Evolutionary conservation across 37 sponge, comb jelly and placozoan genomes (phyloP).

Genomic region (Diacarnus erythraeanus): DNA sequence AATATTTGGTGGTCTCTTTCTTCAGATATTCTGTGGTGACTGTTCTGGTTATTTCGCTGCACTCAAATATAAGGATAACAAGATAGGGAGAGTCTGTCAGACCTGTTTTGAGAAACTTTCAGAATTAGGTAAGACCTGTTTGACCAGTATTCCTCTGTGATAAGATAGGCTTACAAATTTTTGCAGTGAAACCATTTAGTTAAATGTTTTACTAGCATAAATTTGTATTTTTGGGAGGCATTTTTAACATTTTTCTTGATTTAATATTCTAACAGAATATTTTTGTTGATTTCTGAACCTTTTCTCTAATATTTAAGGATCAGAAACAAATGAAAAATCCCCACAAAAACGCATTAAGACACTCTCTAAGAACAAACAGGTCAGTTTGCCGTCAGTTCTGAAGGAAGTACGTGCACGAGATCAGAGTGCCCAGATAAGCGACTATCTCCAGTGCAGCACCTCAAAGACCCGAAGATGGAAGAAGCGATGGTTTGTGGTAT

Average conservation of each 20-base stretch:
- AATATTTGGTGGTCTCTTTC: neutral
- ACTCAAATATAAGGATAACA: conserved; percentile 62
- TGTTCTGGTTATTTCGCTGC: conserved; percentile 59
- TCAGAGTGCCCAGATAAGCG: conserved; percentile 72
- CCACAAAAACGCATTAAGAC: conserved; percentile 4
- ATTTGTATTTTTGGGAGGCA: conserved; percentile 19
- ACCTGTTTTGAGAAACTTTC: conserved; percentile 51
- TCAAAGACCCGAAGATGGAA: conserved; percentile 67
- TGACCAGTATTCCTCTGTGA: too few species aligned
- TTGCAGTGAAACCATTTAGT: conserved; percentile 93
- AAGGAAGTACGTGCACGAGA: conserved; percentile 76
- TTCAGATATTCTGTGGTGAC: conserved; percentile 72
- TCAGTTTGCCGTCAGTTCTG: conserved; percentile 46
- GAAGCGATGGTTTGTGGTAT: conserved; percentile 78
- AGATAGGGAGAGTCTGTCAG: conserved; percentile 71
- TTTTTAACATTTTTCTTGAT: conserved; percentile 54
- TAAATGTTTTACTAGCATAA: conserved; percentile 52
- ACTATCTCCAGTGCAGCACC: conserved; percentile 55
- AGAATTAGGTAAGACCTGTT: neutral
- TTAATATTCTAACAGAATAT: too few species aligned
- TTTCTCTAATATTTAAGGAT: too few species aligned
- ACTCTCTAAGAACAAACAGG: conserved; percentile 14
- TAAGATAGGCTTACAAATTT: too few species aligned
- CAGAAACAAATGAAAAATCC: neutral
- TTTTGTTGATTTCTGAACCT: too few species aligned